Conservation (phyloP, 1,140 invertebrate genomes). For the Anastrepha ludens region DNA sequence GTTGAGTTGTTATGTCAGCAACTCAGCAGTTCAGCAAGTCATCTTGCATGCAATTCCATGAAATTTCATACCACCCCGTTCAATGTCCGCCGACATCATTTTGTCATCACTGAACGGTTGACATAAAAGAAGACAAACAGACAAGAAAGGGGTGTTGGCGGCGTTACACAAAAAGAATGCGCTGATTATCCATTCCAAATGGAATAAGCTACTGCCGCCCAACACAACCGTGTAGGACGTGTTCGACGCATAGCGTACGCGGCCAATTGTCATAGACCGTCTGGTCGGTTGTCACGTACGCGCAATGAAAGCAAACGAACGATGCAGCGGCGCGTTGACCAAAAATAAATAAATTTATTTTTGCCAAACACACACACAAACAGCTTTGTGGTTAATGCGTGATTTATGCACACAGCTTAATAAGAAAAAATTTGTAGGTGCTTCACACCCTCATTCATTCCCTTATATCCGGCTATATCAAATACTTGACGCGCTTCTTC, state of each 20-base stretch:
- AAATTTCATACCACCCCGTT: too few species aligned
- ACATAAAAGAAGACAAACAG: background rate
- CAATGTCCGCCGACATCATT: background rate
- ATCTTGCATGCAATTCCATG: background rate
- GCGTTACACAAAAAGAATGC: background rate
- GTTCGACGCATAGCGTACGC: background rate
- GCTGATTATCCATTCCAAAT: background rate
- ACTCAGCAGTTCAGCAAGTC: background rate
- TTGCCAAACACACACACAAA: background rate
- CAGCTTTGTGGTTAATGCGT: background rate
- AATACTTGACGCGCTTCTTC: background rate
- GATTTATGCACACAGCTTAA: conserved; percentile 1
- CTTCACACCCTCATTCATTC: background rate
- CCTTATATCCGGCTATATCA: background rate
- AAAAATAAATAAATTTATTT: conserved; percentile 17
- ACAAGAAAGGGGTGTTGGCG: background rate
- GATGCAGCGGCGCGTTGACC: background rate
- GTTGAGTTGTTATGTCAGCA: conserved; percentile 35
- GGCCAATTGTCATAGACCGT: conserved; percentile 16
- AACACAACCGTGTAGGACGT: background rate
- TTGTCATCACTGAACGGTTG: background rate
- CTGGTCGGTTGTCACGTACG: conserved; percentile 3
- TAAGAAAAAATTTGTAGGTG: background rate
- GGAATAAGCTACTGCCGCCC: background rate
- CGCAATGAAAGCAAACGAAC: background rate